Conservation (phyloP, 2,113 vertebrate species). For the Gymnocephalus cernua region DNA sequence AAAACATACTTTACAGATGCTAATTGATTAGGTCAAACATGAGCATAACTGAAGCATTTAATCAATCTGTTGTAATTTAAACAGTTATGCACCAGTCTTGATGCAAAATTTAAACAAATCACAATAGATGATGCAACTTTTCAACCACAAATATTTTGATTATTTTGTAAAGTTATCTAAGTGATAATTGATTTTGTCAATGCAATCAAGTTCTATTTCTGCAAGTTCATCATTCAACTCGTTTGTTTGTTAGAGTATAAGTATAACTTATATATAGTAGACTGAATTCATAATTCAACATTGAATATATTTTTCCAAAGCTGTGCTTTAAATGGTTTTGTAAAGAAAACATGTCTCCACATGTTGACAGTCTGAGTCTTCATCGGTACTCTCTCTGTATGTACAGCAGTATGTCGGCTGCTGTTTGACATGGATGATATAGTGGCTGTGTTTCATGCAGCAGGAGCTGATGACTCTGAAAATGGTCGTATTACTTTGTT, state of each 20-base stretch:
- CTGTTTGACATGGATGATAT: slow-evolving; percentile 28
- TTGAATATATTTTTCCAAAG: not conserved
- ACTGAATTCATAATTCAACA: not conserved
- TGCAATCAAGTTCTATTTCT: not conserved
- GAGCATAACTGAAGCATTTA: not conserved
- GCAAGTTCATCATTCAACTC: not conserved
- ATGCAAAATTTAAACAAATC: too few species aligned
- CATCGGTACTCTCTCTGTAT: not conserved
- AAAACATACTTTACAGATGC: not conserved
- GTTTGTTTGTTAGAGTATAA: too few species aligned
- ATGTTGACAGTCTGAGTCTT: too few species aligned
- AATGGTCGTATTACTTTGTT: slow-evolving; percentile 46
- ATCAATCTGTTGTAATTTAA: not conserved
- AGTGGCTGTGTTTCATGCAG: not conserved
- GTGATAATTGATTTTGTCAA: not conserved
- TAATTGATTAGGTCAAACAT: not conserved
- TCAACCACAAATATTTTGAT: not conserved
- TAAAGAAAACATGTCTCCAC: not conserved
- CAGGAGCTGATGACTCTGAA: slow-evolving; percentile 14
- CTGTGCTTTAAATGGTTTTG: not conserved
- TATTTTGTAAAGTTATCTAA: not conserved
- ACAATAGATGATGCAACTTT: not conserved
- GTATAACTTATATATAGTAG: not conserved
- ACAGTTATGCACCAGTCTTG: too few species aligned
- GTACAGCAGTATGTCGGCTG: not conserved